Evolutionary conservation across 1,140 invertebrate genomes (phyloP).

Genomic region (Bradynema listronoti): DNA sequence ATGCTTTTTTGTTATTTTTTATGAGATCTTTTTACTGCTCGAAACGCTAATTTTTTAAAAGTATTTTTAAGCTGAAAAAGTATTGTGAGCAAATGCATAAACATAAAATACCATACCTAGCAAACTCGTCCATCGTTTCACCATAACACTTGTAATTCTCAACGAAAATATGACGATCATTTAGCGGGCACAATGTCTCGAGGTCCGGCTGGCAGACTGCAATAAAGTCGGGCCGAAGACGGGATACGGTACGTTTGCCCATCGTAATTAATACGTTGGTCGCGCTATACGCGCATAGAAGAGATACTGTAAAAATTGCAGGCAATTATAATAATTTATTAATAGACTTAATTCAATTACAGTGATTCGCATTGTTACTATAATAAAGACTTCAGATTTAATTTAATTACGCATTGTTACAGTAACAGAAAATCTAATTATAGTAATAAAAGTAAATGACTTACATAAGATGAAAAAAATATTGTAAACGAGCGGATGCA

Average conservation of each 20-base stretch:
- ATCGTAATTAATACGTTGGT: conserved; percentile 28
- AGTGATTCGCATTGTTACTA: too few species aligned
- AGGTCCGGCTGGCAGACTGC: conserved; percentile 48
- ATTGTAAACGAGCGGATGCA: conserved; percentile 39
- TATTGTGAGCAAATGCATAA: too few species aligned
- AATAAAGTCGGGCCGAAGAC: conserved; percentile 46
- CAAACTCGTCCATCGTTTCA: not conserved
- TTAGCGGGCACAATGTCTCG: conserved; percentile 35
- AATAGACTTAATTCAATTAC: too few species aligned
- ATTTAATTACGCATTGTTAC: too few species aligned
- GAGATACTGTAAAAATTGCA: conserved; percentile 24
- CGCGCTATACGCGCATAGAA: conserved; percentile 37
- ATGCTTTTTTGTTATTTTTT: not conserved
- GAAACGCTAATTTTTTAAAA: too few species aligned
- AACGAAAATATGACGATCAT: conserved; percentile 17
- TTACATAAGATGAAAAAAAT: conserved; percentile 35
- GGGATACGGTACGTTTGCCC: conserved; percentile 40
- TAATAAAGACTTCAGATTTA: conserved; percentile 16
- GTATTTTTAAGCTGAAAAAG: too few species aligned
- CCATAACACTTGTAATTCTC: conserved; percentile 34
- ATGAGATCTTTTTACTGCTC: not conserved
- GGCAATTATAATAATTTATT: too few species aligned
- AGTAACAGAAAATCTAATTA: too few species aligned
- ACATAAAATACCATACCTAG: too few species aligned
- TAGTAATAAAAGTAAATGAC: not conserved